Evolutionary conservation across 2,113 vertebrate genomes (phyloP).

Genomic region (Amphiprion percula): DNA sequence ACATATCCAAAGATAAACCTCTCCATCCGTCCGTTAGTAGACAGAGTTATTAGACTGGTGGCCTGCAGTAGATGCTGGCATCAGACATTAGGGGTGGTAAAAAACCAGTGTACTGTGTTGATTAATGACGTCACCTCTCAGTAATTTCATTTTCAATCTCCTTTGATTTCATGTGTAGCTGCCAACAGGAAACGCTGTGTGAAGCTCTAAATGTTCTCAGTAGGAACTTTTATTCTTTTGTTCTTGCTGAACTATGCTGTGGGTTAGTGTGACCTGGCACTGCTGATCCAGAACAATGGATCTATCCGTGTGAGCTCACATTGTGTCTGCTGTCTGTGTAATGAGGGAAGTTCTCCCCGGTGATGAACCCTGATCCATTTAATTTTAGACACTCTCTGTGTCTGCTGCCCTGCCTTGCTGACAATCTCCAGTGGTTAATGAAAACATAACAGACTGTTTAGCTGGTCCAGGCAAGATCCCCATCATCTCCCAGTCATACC

Average conservation of each 20-base stretch:
- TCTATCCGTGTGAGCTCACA: conserved; percentile 32
- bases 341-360: conserved; percentile 64
- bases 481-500: conserved; percentile 55
- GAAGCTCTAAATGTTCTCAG: conserved; percentile 12
- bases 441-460: conserved; percentile 70
- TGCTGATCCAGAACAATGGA: conserved; percentile 53
- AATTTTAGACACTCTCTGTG: conserved; percentile 61
- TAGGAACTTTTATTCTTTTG: conserved; percentile 19
- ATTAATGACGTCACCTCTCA: not conserved
- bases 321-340: conserved; percentile 55
- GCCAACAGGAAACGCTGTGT: conserved; percentile 1
- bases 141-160: not conserved
- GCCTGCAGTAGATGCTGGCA: too few relatives aligned
- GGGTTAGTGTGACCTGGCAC: conserved; percentile 54
- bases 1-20: too few relatives aligned
- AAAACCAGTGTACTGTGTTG: too few relatives aligned
- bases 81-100: too few relatives aligned
- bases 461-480: conserved; percentile 55
- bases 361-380: conserved; percentile 72
- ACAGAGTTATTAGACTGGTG: too few relatives aligned
- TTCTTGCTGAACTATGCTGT: conserved; percentile 13
- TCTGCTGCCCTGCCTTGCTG: conserved; percentile 30
- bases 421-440: conserved; percentile 65
- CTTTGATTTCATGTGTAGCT: conserved; percentile 3
- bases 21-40: too few relatives aligned